Evolutionary conservation across 2,888 invertebrate species (phyloP).

Genomic region (Blomia tropicalis): DNA sequence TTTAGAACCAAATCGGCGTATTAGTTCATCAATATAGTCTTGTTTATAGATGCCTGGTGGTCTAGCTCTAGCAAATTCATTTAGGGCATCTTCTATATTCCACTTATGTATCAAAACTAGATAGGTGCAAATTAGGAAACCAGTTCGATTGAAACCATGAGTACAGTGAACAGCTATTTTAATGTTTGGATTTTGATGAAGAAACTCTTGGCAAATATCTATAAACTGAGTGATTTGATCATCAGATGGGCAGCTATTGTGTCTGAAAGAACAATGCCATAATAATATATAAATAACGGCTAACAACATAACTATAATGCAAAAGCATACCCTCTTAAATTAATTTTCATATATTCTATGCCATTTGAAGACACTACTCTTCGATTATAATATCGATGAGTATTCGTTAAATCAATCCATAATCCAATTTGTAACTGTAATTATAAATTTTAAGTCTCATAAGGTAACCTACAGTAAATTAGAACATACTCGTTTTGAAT

Average conservation of each 20-base stretch:
- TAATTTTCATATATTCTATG: slow-evolving; percentile 69
- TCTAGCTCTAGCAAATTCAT: slow-evolving; percentile 52
- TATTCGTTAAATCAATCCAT: slow-evolving; percentile 94
- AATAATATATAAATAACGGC: background rate
- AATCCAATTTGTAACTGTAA: slow-evolving; percentile 65
- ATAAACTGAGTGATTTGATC: slow-evolving; percentile 77
- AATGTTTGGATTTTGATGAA: slow-evolving; percentile 59
- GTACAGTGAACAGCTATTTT: slow-evolving; percentile 77
- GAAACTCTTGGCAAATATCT: slow-evolving; percentile 57
- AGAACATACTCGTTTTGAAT: slow-evolving; percentile 51
- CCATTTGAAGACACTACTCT: slow-evolving; percentile 55
- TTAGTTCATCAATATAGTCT: slow-evolving; percentile 80
- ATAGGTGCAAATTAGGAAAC: slow-evolving; percentile 80
- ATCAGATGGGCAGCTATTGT: slow-evolving; percentile 70
- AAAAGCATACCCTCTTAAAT: slow-evolving; percentile 55
- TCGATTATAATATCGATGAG: slow-evolving; percentile 74
- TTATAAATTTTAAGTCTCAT: slow-evolving; percentile 24
- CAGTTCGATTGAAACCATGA: slow-evolving; percentile 95
- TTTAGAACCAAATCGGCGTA: slow-evolving; percentile 55
- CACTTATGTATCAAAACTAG: slow-evolving; percentile 51
- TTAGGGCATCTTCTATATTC: slow-evolving; percentile 61
- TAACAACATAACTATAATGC: slow-evolving; percentile 19
- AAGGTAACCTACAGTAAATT: slow-evolving; percentile 25
- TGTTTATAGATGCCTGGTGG: slow-evolving; percentile 94
- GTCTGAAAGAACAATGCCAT: slow-evolving; percentile 37